Base-by-base conservation (phyloP, 92 coral and sea anemone species). In the Epizoanthus fatuus region DNA sequence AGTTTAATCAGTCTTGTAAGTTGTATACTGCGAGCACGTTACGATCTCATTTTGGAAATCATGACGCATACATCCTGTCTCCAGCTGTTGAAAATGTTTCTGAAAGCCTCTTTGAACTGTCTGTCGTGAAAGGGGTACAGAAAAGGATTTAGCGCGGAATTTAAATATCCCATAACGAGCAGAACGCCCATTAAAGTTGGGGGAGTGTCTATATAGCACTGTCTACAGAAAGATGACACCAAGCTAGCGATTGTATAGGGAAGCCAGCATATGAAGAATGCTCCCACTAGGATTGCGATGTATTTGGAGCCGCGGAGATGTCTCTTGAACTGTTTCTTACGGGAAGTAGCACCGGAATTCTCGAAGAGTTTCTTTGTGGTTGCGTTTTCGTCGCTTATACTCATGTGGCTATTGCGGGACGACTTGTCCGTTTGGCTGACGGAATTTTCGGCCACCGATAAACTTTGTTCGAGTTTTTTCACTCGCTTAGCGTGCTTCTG, bases 61-160 rank as follows among this genome's bases (percentile, higher is more conserved):
- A 58, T 40, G 70, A 22, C 40, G 40, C 6, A 77, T 35, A 25
- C 56, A 5, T 44, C 35, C 56, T 62, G 64, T 12, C 68, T 69
- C 39, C 20, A 25, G 25, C 39, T 79, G 20, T 81, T 86, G 4
- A 87, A 71, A 51, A 94, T 94, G 89, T 81, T 87, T 40, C 85
- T 87, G 66, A 94, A 93, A 20, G 94, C 98, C 45, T 93, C 96
- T 45, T 89, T 94, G 83, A 93, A 94, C 32, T 94, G 98, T 77
- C 95, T 90, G 80, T 94, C 96, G 63, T 94, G 98, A 53, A 90
- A 94, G 2, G 98, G 96, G 53, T 94, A 94, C 78, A 94, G 80
- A 58, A 93, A 93, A 1, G 98, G 98, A 42, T 94, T 94, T 19
- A 94, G 92, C 17, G 96, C 96, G 14, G 96, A 93, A 83, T 94